Evolutionary conservation across 2,888 invertebrate genomes (phyloP).

Genomic region (Eilema depressum): DNA sequence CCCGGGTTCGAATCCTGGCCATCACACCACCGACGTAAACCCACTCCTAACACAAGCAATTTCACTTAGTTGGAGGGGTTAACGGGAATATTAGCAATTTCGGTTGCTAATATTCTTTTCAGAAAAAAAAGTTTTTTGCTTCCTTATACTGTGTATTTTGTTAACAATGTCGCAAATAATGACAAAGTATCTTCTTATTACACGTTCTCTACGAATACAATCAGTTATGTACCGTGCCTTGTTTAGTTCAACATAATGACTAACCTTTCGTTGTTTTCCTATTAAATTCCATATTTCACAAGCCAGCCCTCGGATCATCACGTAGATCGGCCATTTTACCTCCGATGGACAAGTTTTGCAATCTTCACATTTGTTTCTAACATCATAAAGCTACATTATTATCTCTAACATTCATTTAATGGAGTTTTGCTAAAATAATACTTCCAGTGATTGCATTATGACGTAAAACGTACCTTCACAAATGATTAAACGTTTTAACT

Average conservation of each 20-base stretch:
- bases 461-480: slow-evolving; percentile 4
- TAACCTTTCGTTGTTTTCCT: slow-evolving; percentile 46
- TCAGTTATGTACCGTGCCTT: slow-evolving; percentile 5
- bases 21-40: no score
- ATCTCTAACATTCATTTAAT: slow-evolving; percentile 5
- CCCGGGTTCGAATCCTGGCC: no score
- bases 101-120: no score
- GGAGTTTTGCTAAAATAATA: slow-evolving; percentile 8
- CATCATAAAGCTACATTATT: background rate
- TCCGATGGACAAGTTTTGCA: slow-evolving; percentile 42
- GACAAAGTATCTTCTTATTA: background rate
- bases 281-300: slow-evolving; percentile 53
- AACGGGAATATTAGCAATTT: no score
- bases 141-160: background rate
- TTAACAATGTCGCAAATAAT: background rate
- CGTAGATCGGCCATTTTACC: slow-evolving; percentile 49
- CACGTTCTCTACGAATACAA: slow-evolving; percentile 14
- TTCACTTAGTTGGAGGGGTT: no score
- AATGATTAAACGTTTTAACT: background rate
- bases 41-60: no score
- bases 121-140: no score
- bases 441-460: background rate
- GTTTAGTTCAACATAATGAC: slow-evolving; percentile 39
- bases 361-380: slow-evolving; percentile 24
- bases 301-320: slow-evolving; percentile 46